A percentile compares a stretch with the other conserved stretches of the same genome.
These are phyloP conservation scores for Drosophila parthenogenetica DNA, from an alignment of 2,888 invertebrate genomes.

Conservation along the genomic window DNA sequence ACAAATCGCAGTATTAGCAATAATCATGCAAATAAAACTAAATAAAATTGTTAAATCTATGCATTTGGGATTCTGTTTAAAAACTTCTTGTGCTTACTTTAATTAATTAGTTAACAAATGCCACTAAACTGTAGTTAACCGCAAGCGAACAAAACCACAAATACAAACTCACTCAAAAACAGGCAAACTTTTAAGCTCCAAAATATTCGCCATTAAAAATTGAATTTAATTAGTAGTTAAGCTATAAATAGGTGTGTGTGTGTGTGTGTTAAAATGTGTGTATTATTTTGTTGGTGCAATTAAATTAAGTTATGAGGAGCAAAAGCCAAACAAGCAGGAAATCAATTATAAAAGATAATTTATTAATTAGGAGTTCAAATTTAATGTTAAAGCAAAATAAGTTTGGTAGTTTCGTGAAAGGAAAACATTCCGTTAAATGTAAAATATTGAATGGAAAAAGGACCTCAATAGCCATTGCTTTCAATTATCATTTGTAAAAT, in stretches of 20 bases:
- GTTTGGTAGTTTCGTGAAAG: too few relatives aligned
- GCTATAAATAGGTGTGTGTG: background rate
- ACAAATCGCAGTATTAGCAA: slow-evolving; percentile 24
- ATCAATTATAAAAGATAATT: background rate
- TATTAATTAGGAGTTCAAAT: background rate
- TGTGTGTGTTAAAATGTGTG: slow-evolving; percentile 1
- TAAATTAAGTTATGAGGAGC: slow-evolving; percentile 20
- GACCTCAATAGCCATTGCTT: slow-evolving; percentile 24
- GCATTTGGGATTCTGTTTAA: slow-evolving; percentile 4
- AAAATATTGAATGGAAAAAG: background rate
- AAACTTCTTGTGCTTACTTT: background rate
- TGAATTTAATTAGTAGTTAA: slow-evolving; percentile 63
- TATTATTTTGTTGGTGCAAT: slow-evolving; percentile 42
- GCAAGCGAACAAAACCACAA: slow-evolving; percentile 51
- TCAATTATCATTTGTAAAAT: slow-evolving; percentile 21
- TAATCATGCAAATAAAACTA: background rate
- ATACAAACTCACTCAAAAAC: slow-evolving; percentile 14
- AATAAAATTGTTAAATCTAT: slow-evolving; percentile 7
- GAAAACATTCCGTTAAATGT: background rate
- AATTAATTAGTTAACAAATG: slow-evolving; percentile 51
- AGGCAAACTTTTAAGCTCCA: slow-evolving; percentile 37
- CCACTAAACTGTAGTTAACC: slow-evolving; percentile 42
- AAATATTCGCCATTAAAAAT: slow-evolving; percentile 55
- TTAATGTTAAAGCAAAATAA: too few relatives aligned
- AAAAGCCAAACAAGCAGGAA: slow-evolving; percentile 10